A percentile compares a stretch with the other conserved stretches of the same genome.
These are phyloP conservation scores for Anastrepha ludens DNA, from an alignment of 1,140 invertebrate species.

Conservation along the genomic window DNA sequence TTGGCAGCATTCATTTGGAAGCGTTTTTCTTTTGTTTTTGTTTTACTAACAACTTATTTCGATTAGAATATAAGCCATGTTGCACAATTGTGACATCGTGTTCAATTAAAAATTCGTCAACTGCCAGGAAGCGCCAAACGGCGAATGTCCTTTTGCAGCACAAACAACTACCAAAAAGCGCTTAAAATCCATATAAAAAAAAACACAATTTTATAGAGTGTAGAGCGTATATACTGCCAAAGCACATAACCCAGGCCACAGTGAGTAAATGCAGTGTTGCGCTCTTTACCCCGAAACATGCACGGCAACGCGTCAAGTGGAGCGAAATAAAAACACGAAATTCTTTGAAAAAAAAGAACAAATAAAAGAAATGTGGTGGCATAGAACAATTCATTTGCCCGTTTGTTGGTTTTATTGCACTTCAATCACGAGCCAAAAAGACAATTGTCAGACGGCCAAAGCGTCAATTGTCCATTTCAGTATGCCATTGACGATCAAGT, in stretches of 20 bases:
- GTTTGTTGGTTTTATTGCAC: constrained; percentile 19
- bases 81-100: constrained; percentile 37
- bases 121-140: not conserved
- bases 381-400: not conserved
- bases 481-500: not conserved
- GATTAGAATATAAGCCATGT: constrained; percentile 51
- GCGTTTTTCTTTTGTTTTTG: not conserved
- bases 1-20: constrained; percentile 14
- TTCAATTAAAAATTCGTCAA: constrained; percentile 53
- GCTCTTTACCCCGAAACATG: not conserved
- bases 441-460: constrained; percentile 44
- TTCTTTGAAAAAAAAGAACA: not conserved
- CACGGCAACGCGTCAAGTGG: not conserved
- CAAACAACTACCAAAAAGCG: no score
- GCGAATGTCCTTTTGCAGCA: constrained; percentile 2
- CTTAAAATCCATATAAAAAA: no score
- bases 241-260: not conserved
- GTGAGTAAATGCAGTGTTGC: not conserved
- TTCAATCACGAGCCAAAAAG: constrained; percentile 51
- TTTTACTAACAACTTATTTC: constrained; percentile 14
- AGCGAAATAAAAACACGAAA: not conserved
- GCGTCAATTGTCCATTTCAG: constrained; percentile 47
- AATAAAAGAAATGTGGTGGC: not conserved
- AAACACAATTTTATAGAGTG: not conserved
- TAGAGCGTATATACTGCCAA: not conserved